Percentiles rank a stretch among this genome's conserved stretches.
Conservation (phyloP, 2,113 vertebrate genomes). For the Corythoichthys haematopterus region DNA sequence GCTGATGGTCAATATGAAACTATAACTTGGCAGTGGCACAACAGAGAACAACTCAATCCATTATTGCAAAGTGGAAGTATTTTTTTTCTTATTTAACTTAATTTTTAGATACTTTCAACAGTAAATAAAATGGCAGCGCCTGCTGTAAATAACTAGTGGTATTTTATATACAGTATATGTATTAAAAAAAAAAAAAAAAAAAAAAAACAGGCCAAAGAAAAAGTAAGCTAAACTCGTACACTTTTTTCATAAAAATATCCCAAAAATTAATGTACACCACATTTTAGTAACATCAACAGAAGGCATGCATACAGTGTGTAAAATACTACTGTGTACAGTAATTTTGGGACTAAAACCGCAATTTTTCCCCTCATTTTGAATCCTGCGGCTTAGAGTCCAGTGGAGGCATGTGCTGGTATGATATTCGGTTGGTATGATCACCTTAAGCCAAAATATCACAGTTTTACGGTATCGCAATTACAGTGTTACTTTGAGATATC, state of each 20-base stretch:
- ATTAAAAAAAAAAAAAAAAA: too few species aligned
- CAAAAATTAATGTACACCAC: neutral
- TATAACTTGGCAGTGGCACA: conserved; percentile 28
- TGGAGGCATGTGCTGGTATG: too few species aligned
- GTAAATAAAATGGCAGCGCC: too few species aligned
- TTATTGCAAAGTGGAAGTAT: neutral
- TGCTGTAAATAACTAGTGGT: neutral
- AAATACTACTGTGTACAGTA: too few species aligned
- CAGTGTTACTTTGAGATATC: too few species aligned
- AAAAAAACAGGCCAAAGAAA: neutral
- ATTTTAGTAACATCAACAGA: neutral
- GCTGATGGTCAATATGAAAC: conserved; percentile 34
- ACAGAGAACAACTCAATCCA: neutral
- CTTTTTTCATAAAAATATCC: neutral
- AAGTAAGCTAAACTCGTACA: neutral
- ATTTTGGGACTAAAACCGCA: too few species aligned
- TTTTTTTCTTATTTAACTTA: neutral
- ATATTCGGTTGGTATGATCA: too few species aligned
- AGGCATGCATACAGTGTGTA: neutral
- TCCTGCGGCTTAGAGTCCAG: too few species aligned
- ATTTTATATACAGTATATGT: neutral
- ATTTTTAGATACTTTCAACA: neutral
- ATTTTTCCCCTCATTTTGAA: too few species aligned
- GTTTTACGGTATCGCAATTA: too few species aligned
- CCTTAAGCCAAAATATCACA: too few species aligned